A percentile compares a stretch with the other conserved stretches of the same genome.
Evolutionary conservation across 1,140 invertebrate genomes (phyloP).

Genomic region (Eciton burchellii): DNA sequence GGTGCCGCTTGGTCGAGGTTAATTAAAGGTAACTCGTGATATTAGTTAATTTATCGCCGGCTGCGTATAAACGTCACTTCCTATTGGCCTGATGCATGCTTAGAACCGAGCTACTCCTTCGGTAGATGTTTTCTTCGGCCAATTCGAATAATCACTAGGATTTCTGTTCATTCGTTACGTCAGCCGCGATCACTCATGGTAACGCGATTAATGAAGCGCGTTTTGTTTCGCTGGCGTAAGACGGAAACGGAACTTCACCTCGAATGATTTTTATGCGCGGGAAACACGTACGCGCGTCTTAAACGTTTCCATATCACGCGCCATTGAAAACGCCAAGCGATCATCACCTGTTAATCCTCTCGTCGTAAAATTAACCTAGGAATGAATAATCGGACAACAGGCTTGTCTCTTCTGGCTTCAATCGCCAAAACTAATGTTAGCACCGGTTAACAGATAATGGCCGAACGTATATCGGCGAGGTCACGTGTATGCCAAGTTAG

Average conservation of each 20-base stretch:
- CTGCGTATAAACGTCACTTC: conserved; percentile 66
- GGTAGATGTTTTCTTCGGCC: conserved; percentile 43
- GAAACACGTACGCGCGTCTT: neutral
- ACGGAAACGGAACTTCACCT: conserved; percentile 16
- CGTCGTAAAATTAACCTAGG: neutral
- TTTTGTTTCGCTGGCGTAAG: conserved; percentile 54
- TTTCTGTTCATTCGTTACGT: conserved; percentile 70
- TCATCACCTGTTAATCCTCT: neutral
- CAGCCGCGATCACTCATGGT: conserved; percentile 65
- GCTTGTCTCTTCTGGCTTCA: neutral
- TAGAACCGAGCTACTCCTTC: conserved; percentile 62
- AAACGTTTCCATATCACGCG: neutral
- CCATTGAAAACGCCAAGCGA: neutral
- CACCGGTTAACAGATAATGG: neutral
- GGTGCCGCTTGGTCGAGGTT: conserved; percentile 51
- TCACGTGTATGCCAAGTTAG: neutral
- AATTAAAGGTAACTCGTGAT: conserved; percentile 71
- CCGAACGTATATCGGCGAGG: neutral
- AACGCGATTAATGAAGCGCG: conserved; percentile 73
- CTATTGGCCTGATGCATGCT: conserved; percentile 56
- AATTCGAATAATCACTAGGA: conserved; percentile 63
- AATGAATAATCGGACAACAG: neutral
- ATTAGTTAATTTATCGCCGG: conserved; percentile 72
- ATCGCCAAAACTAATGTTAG: conserved; percentile 4
- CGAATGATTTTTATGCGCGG: conserved; percentile 17